A percentile compares a stretch with the other conserved stretches of the same genome.
Conservation (phyloP, 2,797 vertebrate genomes). For the Alectoris magna region DNA sequence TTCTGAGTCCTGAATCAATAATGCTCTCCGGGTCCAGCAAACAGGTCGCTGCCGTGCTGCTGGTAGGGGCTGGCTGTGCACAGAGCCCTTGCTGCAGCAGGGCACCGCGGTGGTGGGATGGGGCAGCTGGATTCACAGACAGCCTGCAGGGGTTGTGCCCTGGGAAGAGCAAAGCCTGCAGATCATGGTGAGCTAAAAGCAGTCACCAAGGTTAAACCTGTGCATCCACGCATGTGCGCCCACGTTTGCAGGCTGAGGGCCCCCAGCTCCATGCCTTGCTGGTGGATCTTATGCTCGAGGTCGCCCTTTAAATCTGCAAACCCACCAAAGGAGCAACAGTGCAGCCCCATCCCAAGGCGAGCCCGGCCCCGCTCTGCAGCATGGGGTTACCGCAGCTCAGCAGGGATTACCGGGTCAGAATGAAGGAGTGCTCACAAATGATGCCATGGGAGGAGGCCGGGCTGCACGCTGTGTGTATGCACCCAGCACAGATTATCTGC, state of each 20-base stretch:
- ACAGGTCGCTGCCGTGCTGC: not conserved
- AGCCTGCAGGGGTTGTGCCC: not conserved
- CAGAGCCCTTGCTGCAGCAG: not conserved
- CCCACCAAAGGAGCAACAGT: not conserved
- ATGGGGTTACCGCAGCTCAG: slow-evolving; percentile 1
- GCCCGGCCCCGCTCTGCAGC: too few relatives aligned
- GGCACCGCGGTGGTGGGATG: not conserved
- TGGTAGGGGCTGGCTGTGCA: not conserved
- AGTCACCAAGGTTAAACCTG: slow-evolving; percentile 1
- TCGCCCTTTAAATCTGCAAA: not conserved
- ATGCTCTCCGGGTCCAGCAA: slow-evolving; percentile 59
- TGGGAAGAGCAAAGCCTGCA: slow-evolving; percentile 30
- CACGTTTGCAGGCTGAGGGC: not conserved
- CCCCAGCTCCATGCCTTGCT: not conserved
- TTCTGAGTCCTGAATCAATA: slow-evolving; percentile 81
- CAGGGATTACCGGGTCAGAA: slow-evolving; percentile 37
- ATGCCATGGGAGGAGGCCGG: slow-evolving; percentile 50
- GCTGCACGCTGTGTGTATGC: not conserved
- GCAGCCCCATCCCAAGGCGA: not conserved
- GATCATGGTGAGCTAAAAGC: not conserved
- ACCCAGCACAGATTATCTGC: slow-evolving; percentile 64
- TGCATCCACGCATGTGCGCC: accelerated
- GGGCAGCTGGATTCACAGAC: not conserved
- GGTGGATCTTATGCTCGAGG: not conserved
- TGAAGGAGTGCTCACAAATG: slow-evolving; percentile 55